phyloP scores from a whole-genome alignment of 1,140 invertebrate species.

The Uloborus diversus region DNA sequence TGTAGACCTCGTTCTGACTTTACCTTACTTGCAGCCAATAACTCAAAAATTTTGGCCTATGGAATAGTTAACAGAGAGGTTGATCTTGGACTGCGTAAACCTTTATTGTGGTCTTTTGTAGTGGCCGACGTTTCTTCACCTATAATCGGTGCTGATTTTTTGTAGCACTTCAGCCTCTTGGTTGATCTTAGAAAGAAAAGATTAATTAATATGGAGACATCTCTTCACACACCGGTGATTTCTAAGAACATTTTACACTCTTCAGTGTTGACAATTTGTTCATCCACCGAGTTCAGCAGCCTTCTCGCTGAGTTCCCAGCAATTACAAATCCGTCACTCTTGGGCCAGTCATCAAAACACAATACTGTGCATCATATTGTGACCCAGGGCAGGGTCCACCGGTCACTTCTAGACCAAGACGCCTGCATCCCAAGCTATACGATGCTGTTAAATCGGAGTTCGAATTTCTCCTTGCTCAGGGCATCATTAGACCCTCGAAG shows the following conservation, averaged over 20 bases:
- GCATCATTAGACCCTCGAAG: constrained; percentile 56
- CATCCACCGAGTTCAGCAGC: background rate
- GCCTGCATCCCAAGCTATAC: constrained; percentile 21
- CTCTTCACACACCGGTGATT: background rate
- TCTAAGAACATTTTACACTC: background rate
- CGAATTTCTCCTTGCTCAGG: constrained; percentile 29
- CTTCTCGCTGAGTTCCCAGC: constrained; percentile 31
- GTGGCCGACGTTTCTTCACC: constrained; percentile 29
- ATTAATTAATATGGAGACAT: constrained; percentile 13
- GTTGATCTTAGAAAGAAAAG: background rate
- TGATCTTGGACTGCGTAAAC: background rate
- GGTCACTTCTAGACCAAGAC: constrained; percentile 6
- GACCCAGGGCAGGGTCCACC: constrained; percentile 30
- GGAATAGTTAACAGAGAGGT: background rate
- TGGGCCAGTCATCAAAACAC: constrained; percentile 7
- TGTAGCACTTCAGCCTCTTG: constrained; percentile 12
- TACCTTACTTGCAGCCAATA: too few species aligned
- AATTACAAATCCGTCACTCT: background rate
- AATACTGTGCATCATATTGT: constrained; percentile 23
- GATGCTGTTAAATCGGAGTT: constrained; percentile 30
- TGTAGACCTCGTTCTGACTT: too few species aligned
- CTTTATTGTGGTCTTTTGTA: constrained; percentile 21
- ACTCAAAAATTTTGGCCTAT: background rate
- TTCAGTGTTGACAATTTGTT: background rate
- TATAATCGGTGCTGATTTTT: constrained; percentile 51